Evolutionary conservation across 1,140 invertebrate genomes (phyloP), one percentile per base, ranked within the genome.

Genomic region (Andricus grossulariae): DNA sequence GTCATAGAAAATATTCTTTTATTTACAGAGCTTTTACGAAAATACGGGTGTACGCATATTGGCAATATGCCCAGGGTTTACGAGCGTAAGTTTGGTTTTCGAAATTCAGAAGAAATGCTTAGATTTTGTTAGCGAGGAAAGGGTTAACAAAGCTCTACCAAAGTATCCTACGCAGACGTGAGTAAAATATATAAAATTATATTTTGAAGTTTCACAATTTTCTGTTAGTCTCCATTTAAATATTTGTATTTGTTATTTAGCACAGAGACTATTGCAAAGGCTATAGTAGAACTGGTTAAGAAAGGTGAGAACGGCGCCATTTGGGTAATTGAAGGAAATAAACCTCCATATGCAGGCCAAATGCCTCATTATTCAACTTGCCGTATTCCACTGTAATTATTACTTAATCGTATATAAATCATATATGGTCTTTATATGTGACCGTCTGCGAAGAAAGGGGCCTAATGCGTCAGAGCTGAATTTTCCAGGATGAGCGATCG

Each of bases 11-110:
- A 3, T 32, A 5, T 45, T 45, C 0, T 45, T 84, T 83, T 71
- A 75, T 49, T 86, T 86, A 39, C 21, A 66, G 57, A 12, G 13
- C 16, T 66, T 66, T 51, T 89, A 83, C 39, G 81, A 88, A 8
- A 81, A 82, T 49, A 90, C 85, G 8, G 90, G 86, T 7, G 84
- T 91, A 7, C 83, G 88, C 32, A 82, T 93, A 66, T 85, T 92
- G 15, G 88, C 90, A 2, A 85, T 93, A 19, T 93, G 92, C 74
- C 93, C 93, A 0, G 92, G 92, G 11, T 85, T 92, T 2, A 93
- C 93, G 0, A 83, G 82, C 11, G 90, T 90, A 8, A 77, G 75
- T 0, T 75, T 91, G 60, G 77, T 87, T 7, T 70, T 70, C 1
- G 76, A 80, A 55, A 83, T 85, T 76, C 74, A 84, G 0, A 81